Evolutionary conservation across 2,888 invertebrate species (phyloP).

Genomic region (Lapara coniferarum): DNA sequence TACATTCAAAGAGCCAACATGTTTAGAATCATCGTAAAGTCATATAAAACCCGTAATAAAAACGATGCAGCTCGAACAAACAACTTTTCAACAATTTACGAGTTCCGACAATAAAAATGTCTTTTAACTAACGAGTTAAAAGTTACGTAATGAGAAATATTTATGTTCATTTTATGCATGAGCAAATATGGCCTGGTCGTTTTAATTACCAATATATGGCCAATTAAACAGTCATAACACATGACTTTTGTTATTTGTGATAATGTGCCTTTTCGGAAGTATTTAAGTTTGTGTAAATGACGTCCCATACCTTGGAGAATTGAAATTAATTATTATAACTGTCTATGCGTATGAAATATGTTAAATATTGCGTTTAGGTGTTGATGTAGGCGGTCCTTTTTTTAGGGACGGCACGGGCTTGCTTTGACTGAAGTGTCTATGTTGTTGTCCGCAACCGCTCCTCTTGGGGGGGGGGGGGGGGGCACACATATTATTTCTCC

Average conservation of each 20-base stretch:
- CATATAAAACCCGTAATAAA: constrained; percentile 40
- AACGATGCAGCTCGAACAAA: constrained; percentile 39
- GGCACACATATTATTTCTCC: too few relatives aligned
- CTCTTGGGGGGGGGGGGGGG: too few relatives aligned
- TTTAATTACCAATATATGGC: constrained; percentile 62
- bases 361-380: neutral
- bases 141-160: constrained; percentile 54
- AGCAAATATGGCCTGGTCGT: constrained; percentile 63
- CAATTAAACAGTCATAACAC: constrained; percentile 55
- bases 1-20: constrained; percentile 22
- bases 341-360: neutral
- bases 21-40: constrained; percentile 32
- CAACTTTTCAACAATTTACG: constrained; percentile 46
- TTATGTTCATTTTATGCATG: constrained; percentile 70
- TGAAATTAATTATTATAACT: constrained; percentile 4
- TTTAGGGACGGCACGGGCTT: too few relatives aligned
- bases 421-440: too few relatives aligned
- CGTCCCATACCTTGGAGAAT: constrained; percentile 1
- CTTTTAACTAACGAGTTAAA: constrained; percentile 37
- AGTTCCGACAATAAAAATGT: constrained; percentile 43
- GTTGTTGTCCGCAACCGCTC: too few relatives aligned
- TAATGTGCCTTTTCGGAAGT: constrained; percentile 32
- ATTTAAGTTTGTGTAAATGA: constrained; percentile 14
- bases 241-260: constrained; percentile 44
- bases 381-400: neutral